Evolutionary conservation across 2,113 vertebrate genomes (phyloP).

Genomic region (Megaleporinus macrocephalus): DNA sequence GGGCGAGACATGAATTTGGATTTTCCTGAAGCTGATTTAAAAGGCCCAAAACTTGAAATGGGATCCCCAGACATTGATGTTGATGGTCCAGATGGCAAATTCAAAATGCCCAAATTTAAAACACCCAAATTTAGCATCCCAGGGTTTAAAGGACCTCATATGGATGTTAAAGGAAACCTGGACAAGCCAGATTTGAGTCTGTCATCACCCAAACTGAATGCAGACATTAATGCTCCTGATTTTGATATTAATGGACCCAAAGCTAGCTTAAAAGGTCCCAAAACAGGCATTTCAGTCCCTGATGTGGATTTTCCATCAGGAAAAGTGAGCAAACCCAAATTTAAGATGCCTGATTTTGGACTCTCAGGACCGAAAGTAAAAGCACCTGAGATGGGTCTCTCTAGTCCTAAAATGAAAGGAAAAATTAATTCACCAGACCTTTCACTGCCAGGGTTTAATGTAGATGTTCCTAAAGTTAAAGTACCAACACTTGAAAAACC

Average conservation of each 20-base stretch:
- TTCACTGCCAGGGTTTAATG: conserved; percentile 43
- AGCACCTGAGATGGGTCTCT: conserved; percentile 58
- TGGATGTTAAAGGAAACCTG: conserved; percentile 56
- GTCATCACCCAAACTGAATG: conserved; percentile 48
- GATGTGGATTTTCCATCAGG: conserved; percentile 56
- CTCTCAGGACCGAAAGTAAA: conserved; percentile 51
- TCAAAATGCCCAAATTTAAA: conserved; percentile 62
- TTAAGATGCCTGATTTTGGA: conserved; percentile 41
- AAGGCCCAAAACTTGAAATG: conserved; percentile 52
- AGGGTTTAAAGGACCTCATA: conserved; percentile 41
- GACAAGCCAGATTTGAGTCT: conserved; percentile 46
- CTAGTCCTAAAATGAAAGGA: conserved; percentile 63
- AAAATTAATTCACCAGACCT: conserved; percentile 53
- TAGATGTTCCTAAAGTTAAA: conserved; percentile 24
- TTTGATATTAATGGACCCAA: conserved; percentile 49
- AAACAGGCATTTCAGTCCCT: conserved; percentile 57
- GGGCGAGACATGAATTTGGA: conserved; percentile 53
- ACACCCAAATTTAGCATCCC: conserved; percentile 46
- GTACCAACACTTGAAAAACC: conserved; percentile 42
- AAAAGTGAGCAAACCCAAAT: conserved; percentile 51
- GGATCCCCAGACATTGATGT: conserved; percentile 52
- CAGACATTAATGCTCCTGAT: conserved; percentile 44
- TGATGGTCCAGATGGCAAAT: conserved; percentile 52
- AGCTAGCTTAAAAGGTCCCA: conserved; percentile 36
- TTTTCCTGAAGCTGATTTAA: not conserved